These are phyloP conservation scores for Myopa testacea DNA, from an alignment of 2,888 invertebrate genomes.

Conservation along the genomic window DNA sequence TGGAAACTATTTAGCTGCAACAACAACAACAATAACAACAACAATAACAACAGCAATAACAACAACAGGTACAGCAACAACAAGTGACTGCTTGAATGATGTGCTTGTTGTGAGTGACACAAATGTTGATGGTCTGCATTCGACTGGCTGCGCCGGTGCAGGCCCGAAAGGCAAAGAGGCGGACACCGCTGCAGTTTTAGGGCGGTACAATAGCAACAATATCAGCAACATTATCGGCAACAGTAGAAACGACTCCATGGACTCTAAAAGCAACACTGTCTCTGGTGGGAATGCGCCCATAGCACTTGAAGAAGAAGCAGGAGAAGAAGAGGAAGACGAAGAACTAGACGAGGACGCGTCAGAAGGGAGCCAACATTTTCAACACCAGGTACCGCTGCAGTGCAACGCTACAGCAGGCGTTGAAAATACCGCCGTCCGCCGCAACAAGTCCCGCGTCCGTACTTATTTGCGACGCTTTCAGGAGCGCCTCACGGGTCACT, in stretches of 20 bases:
- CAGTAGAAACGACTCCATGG: slow-evolving; percentile 49
- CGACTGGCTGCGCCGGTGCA: slow-evolving; percentile 32
- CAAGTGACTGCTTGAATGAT: slow-evolving; percentile 30
- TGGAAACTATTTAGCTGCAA: neutral
- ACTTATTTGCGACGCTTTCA: slow-evolving; percentile 67
- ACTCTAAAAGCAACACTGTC: slow-evolving; percentile 19
- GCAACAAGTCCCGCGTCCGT: slow-evolving; percentile 68
- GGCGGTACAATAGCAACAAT: slow-evolving; percentile 45
- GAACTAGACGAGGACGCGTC: slow-evolving; percentile 23
- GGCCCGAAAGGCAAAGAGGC: slow-evolving; percentile 53
- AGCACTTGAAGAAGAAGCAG: slow-evolving; percentile 57
- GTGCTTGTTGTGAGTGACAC: slow-evolving; percentile 38
- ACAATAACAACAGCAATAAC: slow-evolving; percentile 16
- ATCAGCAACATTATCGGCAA: slow-evolving; percentile 38
- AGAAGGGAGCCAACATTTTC: neutral
- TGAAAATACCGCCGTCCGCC: slow-evolving; percentile 50
- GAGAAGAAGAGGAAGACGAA: slow-evolving; percentile 45
- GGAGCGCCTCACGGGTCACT: slow-evolving; percentile 66
- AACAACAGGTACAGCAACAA: neutral
- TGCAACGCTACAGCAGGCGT: neutral
- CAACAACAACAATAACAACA: slow-evolving; percentile 24
- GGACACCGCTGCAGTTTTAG: slow-evolving; percentile 50
- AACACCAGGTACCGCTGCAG: neutral
- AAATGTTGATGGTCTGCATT: slow-evolving; percentile 8
- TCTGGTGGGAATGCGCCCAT: slow-evolving; percentile 54